Percentiles rank a stretch among this genome's conserved stretches.
Evolutionary conservation across 2,888 invertebrate species (phyloP).

Genomic region (Nephrotoma guestfalica): DNA sequence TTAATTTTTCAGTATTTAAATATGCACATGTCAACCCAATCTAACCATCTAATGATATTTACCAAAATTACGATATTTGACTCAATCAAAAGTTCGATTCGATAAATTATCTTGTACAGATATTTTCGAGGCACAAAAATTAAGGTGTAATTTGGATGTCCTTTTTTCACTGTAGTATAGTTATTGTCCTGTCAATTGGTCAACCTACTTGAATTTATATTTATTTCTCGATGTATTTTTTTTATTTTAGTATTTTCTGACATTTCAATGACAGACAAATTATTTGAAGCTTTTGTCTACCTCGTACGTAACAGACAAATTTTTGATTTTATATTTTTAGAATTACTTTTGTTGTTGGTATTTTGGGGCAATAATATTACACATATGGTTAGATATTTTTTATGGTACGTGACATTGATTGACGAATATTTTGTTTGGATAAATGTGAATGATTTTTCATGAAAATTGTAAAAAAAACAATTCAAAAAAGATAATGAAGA

Average conservation of each 20-base stretch:
- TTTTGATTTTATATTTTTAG: no score
- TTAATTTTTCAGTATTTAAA: no score
- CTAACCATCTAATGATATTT: no score
- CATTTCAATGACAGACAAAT: not conserved
- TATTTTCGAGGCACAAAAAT: not conserved
- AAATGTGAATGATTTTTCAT: not conserved
- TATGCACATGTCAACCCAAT: no score
- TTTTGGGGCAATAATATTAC: not conserved
- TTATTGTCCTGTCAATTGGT: not conserved
- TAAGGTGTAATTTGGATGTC: not conserved
- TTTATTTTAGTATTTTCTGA: not conserved
- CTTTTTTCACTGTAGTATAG: not conserved
- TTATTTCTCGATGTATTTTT: not conserved
- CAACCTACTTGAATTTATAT: not conserved
- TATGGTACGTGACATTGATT: not conserved
- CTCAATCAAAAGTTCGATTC: no score
- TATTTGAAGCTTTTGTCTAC: not conserved
- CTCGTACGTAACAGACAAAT: not conserved
- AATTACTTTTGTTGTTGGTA: no score
- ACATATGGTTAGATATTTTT: not conserved
- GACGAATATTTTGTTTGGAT: not conserved
- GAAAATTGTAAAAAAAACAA: not conserved
- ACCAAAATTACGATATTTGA: no score
- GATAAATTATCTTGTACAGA: no score
- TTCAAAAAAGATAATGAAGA: not conserved